Evolutionary conservation across 2,888 invertebrate species (phyloP), one percentile per base, ranked within the genome.

Genomic region (Parapristionchus giblindavisi): DNA sequence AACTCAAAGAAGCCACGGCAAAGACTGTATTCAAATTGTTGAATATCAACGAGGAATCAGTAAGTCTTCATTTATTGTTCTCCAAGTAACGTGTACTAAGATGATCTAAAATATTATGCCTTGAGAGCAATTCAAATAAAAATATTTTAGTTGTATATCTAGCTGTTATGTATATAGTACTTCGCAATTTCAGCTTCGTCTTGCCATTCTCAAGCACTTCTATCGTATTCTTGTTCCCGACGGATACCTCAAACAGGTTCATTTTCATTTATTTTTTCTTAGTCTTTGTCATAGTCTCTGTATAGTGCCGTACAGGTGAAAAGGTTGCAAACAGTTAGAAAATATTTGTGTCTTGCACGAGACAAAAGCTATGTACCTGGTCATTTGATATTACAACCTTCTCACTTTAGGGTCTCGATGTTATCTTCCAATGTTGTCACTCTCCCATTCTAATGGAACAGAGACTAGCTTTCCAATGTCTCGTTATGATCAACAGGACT

Each of bases 201-300:
- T 71, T 21, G 56, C 70, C 29, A 17, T 71, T 11, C 36, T 71
- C 29, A 54, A 71, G 6, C 27, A 71, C 40, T 29, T 71, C 4
- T n/a, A 38, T n/a, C 6, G 54, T 2, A 17, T 71, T 2, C 38
- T 38, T 21, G 56, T 17, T 3, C 36, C 11, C 3, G 40, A 29
- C 14, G 40, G 17, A 8, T 38, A 27, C 40, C n/a, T 38, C 6
- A 71, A 51, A 21, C 56, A 17, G 52, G 56, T 56, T n/a, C 34
- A n/a, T 66, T 24, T 21, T 51, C n/a, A 40, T 2, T 5, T 63
- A 21, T 34, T 21, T 38, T 38, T 61, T 3, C 2, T n/a, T n/a
- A n/a, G n/a, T n/a, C n/a, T n/a, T n/a, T n/a, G n/a, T n/a, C n/a
- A n/a, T n/a, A n/a, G n/a, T n/a, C n/a, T n/a, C n/a, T n/a, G n/a